Percentiles rank a stretch among this genome's conserved stretches.
Conservation (phyloP, 1,140 invertebrate genomes). For the Drosophila tropicalis region DNA sequence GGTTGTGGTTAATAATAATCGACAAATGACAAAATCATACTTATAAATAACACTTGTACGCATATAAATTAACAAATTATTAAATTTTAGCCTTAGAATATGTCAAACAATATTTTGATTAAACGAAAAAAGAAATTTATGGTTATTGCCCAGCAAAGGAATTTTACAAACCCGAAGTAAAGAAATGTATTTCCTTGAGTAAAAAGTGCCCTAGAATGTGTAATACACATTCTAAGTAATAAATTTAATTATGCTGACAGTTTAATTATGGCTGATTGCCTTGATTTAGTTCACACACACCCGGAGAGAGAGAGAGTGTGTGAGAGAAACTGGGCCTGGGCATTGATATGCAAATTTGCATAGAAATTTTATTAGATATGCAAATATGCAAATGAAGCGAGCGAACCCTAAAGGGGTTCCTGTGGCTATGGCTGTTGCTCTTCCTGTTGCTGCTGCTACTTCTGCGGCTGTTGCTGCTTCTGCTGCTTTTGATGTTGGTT, state of each 20-base stretch:
- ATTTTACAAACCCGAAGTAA: conserved; percentile 23
- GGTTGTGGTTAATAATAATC: too few relatives aligned
- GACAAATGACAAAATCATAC: too few relatives aligned
- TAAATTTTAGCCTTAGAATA: background rate
- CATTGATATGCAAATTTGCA: conserved; percentile 68
- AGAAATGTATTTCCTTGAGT: background rate
- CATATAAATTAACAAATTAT: conserved; percentile 6
- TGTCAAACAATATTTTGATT: background rate
- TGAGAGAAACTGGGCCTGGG: too few relatives aligned
- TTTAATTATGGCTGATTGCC: conserved; percentile 63
- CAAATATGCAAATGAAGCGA: conserved; percentile 11
- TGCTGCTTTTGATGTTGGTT: background rate
- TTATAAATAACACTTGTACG: background rate
- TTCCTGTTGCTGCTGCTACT: background rate
- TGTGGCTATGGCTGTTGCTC: background rate
- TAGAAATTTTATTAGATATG: conserved; percentile 13
- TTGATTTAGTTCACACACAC: conserved; percentile 56
- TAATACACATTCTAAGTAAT: conserved; percentile 36
- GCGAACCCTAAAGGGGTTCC: conserved; percentile 3
- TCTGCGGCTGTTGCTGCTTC: background rate
- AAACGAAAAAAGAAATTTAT: conserved; percentile 48
- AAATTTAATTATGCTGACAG: conserved; percentile 78
- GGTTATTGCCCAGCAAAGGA: conserved; percentile 52
- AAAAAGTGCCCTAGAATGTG: too few relatives aligned
- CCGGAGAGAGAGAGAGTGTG: conserved; percentile 26